Evolutionary conservation across 2,888 invertebrate genomes (phyloP), one percentile per base, ranked within the genome.

Genomic region (Teinopalpus imperialis): DNA sequence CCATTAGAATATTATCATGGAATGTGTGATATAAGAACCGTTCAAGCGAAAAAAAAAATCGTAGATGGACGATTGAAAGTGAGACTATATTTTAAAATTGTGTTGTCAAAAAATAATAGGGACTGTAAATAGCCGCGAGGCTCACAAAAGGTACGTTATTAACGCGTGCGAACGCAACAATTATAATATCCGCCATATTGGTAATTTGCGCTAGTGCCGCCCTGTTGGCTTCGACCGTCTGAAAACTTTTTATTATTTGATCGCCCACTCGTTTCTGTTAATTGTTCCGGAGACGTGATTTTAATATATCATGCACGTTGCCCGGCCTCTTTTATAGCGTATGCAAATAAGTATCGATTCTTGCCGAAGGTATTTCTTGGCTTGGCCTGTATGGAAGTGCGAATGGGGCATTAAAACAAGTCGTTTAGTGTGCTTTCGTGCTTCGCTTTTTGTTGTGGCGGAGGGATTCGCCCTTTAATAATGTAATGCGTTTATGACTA

Each of bases 281-380:
- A 85, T 85, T 85, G 85, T 83, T 77, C 72, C 74, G 71, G 59
- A 69, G 76, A 85, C 86, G 86, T 86, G 86, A 80, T 85, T 85
- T 85, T 85, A 82, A 86, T 86, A 82, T 79, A 85, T 83, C 81
- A 83, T 80, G 82, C 80, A 71, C 75, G 77, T 81, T 75, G 76
- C 64, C 68, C 74, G 71, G 70, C 52, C 67, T 72, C 76, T 72
- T 82, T 85, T 75, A 83, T 81, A 68, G 69, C 53, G 63, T 80
- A 85, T 81, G 85, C 75, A 76, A 86, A 87, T 85, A 66, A 65
- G 67, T 60, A 55, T 60, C 61, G 69, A 70, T 71, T 66, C 62
- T 59, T 53, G 51, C 51, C 34, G 40, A 12, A 53, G 52, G 51
- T 42, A 49, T 56, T 56, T 49, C 54, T 54, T 49, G 42, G 34